Percentiles rank a stretch among this genome's conserved stretches.
Evolutionary conservation across 2,888 invertebrate genomes (phyloP).

Genomic region (Mythimna vitellina): DNA sequence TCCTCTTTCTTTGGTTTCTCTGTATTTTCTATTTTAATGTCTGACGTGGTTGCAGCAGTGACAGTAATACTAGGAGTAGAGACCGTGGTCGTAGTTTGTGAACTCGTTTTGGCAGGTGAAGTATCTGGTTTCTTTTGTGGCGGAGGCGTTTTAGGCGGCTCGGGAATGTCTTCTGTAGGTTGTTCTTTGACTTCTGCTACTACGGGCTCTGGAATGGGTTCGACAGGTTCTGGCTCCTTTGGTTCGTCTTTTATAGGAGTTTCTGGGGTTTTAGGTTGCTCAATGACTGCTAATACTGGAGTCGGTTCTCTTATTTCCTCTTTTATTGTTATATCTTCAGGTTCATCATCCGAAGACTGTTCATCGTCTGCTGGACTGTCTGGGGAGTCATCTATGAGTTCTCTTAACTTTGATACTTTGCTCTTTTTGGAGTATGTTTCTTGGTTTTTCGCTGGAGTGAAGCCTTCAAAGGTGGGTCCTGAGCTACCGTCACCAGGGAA

Average conservation of each 20-base stretch:
- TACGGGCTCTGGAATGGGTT: constrained; percentile 68
- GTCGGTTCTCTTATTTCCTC: constrained; percentile 72
- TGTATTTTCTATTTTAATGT: constrained; percentile 28
- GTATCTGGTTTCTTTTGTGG: constrained; percentile 60
- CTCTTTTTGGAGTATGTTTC: constrained; percentile 89
- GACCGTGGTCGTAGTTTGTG: constrained; percentile 36
- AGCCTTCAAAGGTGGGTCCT: constrained; percentile 89
- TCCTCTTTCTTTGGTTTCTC: constrained; percentile 61
- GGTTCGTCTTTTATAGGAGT: constrained; percentile 51
- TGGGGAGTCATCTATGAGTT: constrained; percentile 87
- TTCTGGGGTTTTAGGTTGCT: constrained; percentile 69
- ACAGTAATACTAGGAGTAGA: constrained; percentile 34
- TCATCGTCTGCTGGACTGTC: constrained; percentile 89
- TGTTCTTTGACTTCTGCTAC: constrained; percentile 67
- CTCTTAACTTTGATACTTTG: constrained; percentile 85
- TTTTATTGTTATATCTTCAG: constrained; percentile 76
- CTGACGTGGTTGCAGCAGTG: constrained; percentile 36
- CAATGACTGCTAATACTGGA: constrained; percentile 69
- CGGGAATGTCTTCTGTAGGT: constrained; percentile 70
- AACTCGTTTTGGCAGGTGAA: constrained; percentile 57
- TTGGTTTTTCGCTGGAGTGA: constrained; percentile 90
- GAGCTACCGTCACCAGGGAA: constrained; percentile 90
- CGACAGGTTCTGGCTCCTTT: constrained; percentile 63
- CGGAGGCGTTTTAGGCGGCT: constrained; percentile 79
- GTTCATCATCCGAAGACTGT: constrained; percentile 87